Evolutionary conservation across 92 coral and sea anemone species (phyloP).

Genomic region (Paramuricea clavata): DNA sequence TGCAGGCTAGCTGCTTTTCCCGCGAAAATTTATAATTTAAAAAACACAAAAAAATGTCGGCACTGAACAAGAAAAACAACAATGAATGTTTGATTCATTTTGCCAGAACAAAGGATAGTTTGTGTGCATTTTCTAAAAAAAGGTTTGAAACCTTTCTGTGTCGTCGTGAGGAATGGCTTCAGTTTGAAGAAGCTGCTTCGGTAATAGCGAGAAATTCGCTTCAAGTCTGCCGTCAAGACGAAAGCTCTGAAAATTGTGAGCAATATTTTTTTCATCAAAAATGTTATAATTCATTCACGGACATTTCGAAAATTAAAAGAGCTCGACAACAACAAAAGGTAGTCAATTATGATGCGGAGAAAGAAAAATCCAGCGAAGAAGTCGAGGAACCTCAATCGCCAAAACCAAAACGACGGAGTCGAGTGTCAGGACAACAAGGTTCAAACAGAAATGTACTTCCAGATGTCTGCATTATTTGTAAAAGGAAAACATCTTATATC

Average conservation of each 20-base stretch:
- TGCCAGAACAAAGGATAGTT: background rate
- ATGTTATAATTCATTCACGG: slow-evolving; percentile 10
- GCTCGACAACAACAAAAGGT: slow-evolving; percentile 22
- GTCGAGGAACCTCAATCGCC: background rate
- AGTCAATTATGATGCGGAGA: slow-evolving; percentile 5
- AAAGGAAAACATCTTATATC: slow-evolving; percentile 16
- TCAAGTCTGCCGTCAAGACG: slow-evolving; percentile 6
- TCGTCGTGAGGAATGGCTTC: slow-evolving; percentile 19
- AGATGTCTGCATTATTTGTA: slow-evolving; percentile 36
- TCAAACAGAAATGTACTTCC: slow-evolving; percentile 20
- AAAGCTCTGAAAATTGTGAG: slow-evolving; percentile 24
- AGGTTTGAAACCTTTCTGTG: slow-evolving; percentile 27
- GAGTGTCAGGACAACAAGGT: background rate
- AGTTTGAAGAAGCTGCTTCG: background rate
- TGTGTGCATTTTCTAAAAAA: background rate
- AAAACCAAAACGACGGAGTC: background rate
- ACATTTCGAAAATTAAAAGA: slow-evolving; percentile 21
- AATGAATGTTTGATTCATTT: slow-evolving; percentile 19
- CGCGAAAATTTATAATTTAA: too few relatives aligned
- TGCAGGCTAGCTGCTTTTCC: background rate
- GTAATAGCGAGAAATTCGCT: slow-evolving; percentile 19
- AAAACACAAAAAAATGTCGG: background rate
- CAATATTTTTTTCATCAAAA: background rate
- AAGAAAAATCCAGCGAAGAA: background rate
- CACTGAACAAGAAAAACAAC: background rate